Evolutionary conservation across 2,113 vertebrate species (phyloP).

Genomic region (Nerophis lumbriciformis): DNA sequence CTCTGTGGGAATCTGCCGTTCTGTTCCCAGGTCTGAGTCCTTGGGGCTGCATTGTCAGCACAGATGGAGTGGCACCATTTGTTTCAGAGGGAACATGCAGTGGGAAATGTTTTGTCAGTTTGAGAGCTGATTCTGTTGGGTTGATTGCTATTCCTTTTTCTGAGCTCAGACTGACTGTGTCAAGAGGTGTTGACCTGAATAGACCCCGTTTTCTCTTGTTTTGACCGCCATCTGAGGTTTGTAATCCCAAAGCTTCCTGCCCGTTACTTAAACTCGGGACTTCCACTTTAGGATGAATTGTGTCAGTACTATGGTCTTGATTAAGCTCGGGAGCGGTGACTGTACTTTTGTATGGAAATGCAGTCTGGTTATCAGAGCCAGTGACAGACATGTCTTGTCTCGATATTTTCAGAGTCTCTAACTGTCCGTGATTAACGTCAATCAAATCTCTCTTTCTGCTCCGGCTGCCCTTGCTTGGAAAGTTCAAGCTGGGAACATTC

Average conservation of each 20-base stretch:
- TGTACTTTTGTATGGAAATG: slow-evolving; percentile 50
- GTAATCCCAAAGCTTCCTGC: slow-evolving; percentile 37
- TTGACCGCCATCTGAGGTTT: slow-evolving; percentile 24
- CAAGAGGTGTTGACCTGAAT: slow-evolving; percentile 53
- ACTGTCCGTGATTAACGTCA: slow-evolving; percentile 64
- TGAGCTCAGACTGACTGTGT: slow-evolving; percentile 49
- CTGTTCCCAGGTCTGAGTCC: slow-evolving; percentile 40
- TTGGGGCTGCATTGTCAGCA: slow-evolving; percentile 56
- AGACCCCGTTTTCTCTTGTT: slow-evolving; percentile 55
- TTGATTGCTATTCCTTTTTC: slow-evolving; percentile 43
- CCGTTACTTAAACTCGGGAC: slow-evolving; percentile 37
- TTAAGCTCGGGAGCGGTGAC: slow-evolving; percentile 49
- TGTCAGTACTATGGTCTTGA: slow-evolving; percentile 35
- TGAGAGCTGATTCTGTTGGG: slow-evolving; percentile 52
- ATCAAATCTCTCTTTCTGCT: slow-evolving; percentile 75
- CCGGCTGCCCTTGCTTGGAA: slow-evolving; percentile 64
- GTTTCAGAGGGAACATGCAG: slow-evolving; percentile 41
- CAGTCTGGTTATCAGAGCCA: slow-evolving; percentile 64
- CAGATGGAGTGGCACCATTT: slow-evolving; percentile 47
- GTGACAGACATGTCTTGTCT: slow-evolving; percentile 60
- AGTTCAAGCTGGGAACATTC: slow-evolving; percentile 53
- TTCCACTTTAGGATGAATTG: slow-evolving; percentile 41
- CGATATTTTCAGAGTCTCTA: slow-evolving; percentile 51
- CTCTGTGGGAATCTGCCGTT: slow-evolving; percentile 53
- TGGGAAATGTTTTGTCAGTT: slow-evolving; percentile 51